phyloP scores from a whole-genome alignment of 2,888 invertebrate genomes.

The Stenchaetothrips biformis region DNA sequence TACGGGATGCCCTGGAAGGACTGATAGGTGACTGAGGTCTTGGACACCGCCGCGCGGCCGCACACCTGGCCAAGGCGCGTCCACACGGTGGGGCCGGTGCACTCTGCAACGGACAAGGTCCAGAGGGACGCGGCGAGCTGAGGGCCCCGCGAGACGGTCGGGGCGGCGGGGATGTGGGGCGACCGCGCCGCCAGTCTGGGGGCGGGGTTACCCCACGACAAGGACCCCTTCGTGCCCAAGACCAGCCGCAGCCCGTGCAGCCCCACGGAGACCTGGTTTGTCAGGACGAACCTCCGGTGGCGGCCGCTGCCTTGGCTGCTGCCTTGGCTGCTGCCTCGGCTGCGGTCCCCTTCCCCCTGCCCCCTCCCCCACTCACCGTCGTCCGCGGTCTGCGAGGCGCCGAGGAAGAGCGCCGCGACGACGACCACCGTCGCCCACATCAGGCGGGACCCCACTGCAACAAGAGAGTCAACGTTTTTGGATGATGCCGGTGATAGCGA shows the following conservation, averaged over 20 bases:
- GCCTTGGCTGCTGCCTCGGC: too few species aligned
- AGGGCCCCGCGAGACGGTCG: not conserved
- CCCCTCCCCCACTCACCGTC: conserved; percentile 3
- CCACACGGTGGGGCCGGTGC: not conserved
- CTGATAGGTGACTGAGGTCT: not conserved
- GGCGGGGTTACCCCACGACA: too few species aligned
- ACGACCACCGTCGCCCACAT: not conserved
- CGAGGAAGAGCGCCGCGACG: not conserved
- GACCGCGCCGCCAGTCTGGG: too few species aligned
- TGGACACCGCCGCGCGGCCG: not conserved
- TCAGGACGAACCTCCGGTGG: not conserved
- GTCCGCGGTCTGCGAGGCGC: not conserved
- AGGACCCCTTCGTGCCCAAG: too few species aligned
- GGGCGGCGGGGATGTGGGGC: too few species aligned
- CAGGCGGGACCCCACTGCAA: conserved; percentile 4
- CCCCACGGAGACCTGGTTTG: too few species aligned
- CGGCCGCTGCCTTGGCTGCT: not conserved
- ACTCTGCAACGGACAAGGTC: conserved; percentile 11
- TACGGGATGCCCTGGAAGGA: conserved; percentile 17
- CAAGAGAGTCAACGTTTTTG: not conserved
- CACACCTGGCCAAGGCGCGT: not conserved
- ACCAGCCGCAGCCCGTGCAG: too few species aligned
- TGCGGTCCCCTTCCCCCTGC: not conserved
- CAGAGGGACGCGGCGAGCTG: not conserved
- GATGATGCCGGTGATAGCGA: not conserved